Conservation (phyloP, 2,113 vertebrate species). For the Melanerpes formicivorus region DNA sequence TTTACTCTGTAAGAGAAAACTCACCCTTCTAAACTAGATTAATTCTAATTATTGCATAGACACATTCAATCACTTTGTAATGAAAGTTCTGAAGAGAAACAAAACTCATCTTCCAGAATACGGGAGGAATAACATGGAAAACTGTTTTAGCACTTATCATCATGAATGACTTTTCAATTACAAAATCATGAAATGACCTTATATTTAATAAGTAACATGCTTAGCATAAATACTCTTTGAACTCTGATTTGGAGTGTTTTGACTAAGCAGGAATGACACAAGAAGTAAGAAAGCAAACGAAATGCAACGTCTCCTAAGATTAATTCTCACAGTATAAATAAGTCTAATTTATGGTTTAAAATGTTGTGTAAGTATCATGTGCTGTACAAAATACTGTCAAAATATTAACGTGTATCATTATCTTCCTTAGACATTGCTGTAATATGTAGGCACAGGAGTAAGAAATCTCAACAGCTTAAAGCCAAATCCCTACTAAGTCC, state of each 20-base stretch:
- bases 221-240: neutral
- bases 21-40: too few species aligned
- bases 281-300: neutral
- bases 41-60: too few species aligned
- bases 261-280: neutral
- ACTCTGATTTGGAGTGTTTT: neutral
- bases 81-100: too few species aligned
- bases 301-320: neutral
- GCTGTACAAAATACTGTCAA: neutral
- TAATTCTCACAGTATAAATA: neutral
- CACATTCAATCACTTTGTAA: too few species aligned
- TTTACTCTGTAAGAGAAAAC: too few species aligned
- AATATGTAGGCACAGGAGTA: neutral
- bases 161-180: neutral
- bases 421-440: neutral
- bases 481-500: neutral
- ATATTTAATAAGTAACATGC: neutral
- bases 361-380: neutral
- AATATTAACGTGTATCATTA: neutral
- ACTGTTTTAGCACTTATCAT: too few species aligned
- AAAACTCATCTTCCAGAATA: too few species aligned
- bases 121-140: too few species aligned
- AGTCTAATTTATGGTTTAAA: neutral
- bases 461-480: neutral
- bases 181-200: neutral